Evolutionary conservation across 2,888 invertebrate species (phyloP).

Genomic region (Leptopilina drosophilae): DNA sequence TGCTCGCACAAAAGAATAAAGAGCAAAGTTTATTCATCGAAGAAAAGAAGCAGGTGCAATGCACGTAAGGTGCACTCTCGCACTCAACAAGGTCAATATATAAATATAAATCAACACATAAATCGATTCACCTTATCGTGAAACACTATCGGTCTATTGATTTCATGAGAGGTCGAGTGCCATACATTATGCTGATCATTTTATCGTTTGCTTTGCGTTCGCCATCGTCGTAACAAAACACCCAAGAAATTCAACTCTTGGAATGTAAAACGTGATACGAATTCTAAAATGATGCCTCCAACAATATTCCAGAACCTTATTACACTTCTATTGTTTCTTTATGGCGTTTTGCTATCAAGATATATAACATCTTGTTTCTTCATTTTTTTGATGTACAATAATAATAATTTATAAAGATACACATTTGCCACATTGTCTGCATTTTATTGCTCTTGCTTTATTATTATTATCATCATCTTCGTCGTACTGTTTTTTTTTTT

Average conservation of each 20-base stretch:
- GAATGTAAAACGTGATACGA: slow-evolving; percentile 31
- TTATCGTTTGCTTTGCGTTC: slow-evolving; percentile 22
- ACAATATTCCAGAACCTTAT: not conserved
- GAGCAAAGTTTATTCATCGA: slow-evolving; percentile 29
- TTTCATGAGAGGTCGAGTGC: slow-evolving; percentile 33
- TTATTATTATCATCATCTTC: too few species aligned
- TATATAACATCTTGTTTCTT: not conserved
- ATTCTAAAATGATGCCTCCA: slow-evolving; percentile 24
- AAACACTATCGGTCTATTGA: slow-evolving; percentile 35
- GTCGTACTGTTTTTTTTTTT: too few species aligned
- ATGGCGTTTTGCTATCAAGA: not conserved
- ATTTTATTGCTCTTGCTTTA: too few species aligned
- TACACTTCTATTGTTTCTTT: slow-evolving; percentile 8
- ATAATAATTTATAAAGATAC: not conserved
- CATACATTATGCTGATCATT: slow-evolving; percentile 37
- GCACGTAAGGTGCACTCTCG: slow-evolving; percentile 18
- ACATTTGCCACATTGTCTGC: too few species aligned
- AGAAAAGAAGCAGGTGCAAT: slow-evolving; percentile 35
- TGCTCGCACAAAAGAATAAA: slow-evolving; percentile 15
- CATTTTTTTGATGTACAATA: not conserved
- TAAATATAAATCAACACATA: slow-evolving; percentile 24
- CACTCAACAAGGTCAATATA: slow-evolving; percentile 26
- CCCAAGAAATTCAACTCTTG: slow-evolving; percentile 32
- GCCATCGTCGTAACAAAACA: slow-evolving; percentile 34
- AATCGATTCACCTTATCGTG: slow-evolving; percentile 32